Evolutionary conservation across 2,888 invertebrate species (phyloP).

Genomic region (Cryptosula pallasiana): DNA sequence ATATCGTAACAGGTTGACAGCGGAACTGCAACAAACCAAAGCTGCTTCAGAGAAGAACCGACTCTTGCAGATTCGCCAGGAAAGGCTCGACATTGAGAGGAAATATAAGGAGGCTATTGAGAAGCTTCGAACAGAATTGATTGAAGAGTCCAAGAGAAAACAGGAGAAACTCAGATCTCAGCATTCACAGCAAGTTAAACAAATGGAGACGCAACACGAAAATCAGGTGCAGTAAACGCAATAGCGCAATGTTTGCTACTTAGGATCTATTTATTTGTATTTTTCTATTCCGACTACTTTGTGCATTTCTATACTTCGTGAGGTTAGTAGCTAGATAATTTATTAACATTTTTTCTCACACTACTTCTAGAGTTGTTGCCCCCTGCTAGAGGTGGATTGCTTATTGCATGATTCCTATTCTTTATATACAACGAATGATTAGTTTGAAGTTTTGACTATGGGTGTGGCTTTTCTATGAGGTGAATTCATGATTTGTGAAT

Average conservation of each 20-base stretch:
- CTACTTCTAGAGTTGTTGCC: too few species aligned
- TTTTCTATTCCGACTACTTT: not conserved
- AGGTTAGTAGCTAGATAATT: not conserved
- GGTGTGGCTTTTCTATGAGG: too few species aligned
- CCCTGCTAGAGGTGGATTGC: too few species aligned
- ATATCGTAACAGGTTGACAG: not conserved
- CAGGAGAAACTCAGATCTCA: conserved; percentile 1
- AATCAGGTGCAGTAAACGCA: conserved; percentile 14
- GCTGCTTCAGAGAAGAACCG: conserved; percentile 8
- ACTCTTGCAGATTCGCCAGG: conserved; percentile 1
- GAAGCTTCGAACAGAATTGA: not conserved
- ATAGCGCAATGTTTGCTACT: too few species aligned
- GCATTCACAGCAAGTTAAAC: not conserved
- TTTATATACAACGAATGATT: too few species aligned
- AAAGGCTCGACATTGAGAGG: conserved; percentile 1
- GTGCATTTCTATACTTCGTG: not conserved
- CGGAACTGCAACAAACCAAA: not conserved
- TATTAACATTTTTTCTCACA: too few species aligned
- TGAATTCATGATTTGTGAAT: too few species aligned
- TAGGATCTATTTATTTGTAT: not conserved
- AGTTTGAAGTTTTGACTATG: too few species aligned
- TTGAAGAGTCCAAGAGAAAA: not conserved
- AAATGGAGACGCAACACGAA: conserved; percentile 10
- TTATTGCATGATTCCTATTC: too few species aligned
- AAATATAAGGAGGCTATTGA: conserved; percentile 2